Percentiles rank a stretch among this genome's conserved stretches.
Conservation (phyloP, 2,888 invertebrate genomes). For the Glyphotaelius pellucidus region DNA sequence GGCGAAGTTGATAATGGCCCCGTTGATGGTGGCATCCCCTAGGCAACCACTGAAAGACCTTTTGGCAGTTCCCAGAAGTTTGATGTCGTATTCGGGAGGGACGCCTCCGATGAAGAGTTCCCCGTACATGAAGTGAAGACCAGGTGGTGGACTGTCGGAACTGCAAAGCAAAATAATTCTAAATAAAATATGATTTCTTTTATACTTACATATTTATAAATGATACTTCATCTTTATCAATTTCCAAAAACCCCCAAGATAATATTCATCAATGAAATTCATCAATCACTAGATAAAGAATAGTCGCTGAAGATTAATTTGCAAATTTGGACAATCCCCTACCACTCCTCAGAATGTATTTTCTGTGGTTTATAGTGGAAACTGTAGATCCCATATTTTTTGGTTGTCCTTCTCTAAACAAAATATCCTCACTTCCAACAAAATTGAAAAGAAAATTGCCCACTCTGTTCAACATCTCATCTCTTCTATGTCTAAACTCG, state of each 20-base stretch:
- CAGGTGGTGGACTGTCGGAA: slow-evolving; percentile 78
- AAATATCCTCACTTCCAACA: no score
- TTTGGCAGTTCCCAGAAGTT: slow-evolving; percentile 78
- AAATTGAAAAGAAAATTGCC: no score
- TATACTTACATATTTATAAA: neutral
- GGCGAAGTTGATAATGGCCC: slow-evolving; percentile 87
- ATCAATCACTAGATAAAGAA: neutral
- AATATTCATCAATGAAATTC: neutral
- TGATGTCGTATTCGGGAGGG: slow-evolving; percentile 79
- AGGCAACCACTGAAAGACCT: slow-evolving; percentile 92
- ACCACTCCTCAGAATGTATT: no score
- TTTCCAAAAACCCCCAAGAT: neutral
- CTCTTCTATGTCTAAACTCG: no score
- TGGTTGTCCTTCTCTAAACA: no score
- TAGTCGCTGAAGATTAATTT: neutral
- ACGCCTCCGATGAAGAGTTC: slow-evolving; percentile 93
- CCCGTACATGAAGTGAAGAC: slow-evolving; percentile 81
- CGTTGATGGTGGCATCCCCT: slow-evolving; percentile 94
- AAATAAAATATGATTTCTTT: neutral
- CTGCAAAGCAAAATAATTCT: slow-evolving; percentile 69
- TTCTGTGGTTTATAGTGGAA: no score
- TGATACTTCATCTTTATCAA: no score
- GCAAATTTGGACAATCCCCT: neutral
- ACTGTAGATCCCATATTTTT: no score
- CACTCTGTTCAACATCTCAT: no score